These are phyloP conservation scores for Pachycephala philippinensis DNA, from an alignment of 2,113 vertebrate species.

Conservation along the genomic window DNA sequence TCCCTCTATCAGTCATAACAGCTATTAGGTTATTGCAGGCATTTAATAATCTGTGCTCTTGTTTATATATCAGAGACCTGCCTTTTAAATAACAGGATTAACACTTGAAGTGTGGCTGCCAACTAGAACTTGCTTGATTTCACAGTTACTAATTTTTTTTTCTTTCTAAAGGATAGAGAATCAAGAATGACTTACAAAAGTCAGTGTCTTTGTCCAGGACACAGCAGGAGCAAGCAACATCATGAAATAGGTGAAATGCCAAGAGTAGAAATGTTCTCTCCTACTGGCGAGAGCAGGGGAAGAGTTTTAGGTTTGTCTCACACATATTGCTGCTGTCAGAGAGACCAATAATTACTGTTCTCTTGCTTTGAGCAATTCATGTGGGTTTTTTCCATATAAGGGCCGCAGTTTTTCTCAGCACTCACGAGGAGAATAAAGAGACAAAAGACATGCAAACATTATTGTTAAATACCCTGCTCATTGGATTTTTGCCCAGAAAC, in stretches of 20 bases:
- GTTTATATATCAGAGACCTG: not conserved
- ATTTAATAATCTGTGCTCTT: not conserved
- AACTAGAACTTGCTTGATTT: not conserved
- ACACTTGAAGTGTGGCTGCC: not conserved
- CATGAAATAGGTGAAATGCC: not conserved
- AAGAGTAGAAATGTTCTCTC: not conserved
- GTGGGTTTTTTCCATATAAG: not conserved
- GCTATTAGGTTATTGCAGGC: not conserved
- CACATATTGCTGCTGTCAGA: not conserved
- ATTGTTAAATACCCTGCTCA: not conserved
- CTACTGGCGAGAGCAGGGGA: not conserved
- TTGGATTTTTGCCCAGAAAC: not conserved
- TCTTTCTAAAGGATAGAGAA: not conserved
- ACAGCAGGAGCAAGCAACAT: not conserved
- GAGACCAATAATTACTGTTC: not conserved
- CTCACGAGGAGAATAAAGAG: not conserved
- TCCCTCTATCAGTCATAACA: not conserved
- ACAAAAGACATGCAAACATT: not conserved
- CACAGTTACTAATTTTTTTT: not conserved
- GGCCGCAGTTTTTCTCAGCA: not conserved
- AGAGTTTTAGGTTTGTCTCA: not conserved
- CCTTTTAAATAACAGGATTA: conserved; percentile 21
- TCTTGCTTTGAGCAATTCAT: not conserved
- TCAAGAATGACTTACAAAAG: not conserved
- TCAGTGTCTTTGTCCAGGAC: not conserved